phyloP scores from a whole-genome alignment of 1,140 invertebrate genomes.

The Caenorhabditis tropicalis region DNA sequence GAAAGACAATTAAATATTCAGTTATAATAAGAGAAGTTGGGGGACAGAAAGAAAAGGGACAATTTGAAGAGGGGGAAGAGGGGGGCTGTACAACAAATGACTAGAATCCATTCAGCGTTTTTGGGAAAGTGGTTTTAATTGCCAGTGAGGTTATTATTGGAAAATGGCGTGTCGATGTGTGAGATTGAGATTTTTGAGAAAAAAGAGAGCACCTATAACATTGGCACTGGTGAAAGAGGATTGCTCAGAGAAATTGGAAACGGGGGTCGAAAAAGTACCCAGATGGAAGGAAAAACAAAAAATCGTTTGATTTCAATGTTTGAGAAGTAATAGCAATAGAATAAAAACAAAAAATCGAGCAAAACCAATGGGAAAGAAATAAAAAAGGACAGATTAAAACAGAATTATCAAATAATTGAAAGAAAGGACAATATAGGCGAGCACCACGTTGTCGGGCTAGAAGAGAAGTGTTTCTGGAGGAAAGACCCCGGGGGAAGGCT shows the following conservation, averaged over 20 bases:
- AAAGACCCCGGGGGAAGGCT: background rate
- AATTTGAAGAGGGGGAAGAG: too few relatives aligned
- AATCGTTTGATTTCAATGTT: background rate
- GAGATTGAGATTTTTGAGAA: background rate
- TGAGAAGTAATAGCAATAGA: background rate
- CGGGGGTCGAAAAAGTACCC: conserved; percentile 21
- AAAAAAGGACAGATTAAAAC: background rate
- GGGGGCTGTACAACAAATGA: conserved; percentile 36
- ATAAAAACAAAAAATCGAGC: background rate
- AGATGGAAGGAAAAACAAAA: too few relatives aligned
- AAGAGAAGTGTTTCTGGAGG: background rate
- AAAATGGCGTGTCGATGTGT: conserved; percentile 40
- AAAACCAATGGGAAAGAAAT: background rate
- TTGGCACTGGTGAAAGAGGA: conserved; percentile 14
- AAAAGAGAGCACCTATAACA: conserved; percentile 7
- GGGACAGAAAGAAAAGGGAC: background rate
- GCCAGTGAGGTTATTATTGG: background rate
- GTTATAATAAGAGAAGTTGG: background rate
- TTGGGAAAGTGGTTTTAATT: background rate
- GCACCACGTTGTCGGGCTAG: conserved; percentile 33
- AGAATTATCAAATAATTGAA: conserved; percentile 13
- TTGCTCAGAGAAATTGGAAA: background rate
- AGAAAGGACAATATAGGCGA: conserved; percentile 10
- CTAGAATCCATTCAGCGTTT: conserved; percentile 28
- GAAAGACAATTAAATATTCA: conserved; percentile 34